A percentile compares a stretch with the other conserved stretches of the same genome.
phyloP scores from a whole-genome alignment of 1,140 invertebrate species.

The Teleopsis dalmanni region DNA sequence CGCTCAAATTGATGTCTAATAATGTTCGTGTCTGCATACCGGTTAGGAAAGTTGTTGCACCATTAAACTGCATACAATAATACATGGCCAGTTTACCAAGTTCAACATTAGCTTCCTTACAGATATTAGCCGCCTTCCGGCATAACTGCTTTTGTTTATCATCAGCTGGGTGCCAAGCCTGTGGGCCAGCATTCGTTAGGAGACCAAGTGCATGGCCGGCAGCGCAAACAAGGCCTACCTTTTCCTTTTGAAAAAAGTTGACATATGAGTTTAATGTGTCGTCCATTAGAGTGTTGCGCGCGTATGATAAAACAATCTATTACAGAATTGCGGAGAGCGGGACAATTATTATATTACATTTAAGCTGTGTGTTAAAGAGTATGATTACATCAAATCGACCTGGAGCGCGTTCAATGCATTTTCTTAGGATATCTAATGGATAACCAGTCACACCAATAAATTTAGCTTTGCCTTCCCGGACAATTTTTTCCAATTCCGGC shows the following conservation, averaged over 20 bases:
- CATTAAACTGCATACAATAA: slow-evolving; percentile 52
- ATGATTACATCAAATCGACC: slow-evolving; percentile 30
- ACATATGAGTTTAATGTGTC: slow-evolving; percentile 64
- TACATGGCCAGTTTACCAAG: slow-evolving; percentile 64
- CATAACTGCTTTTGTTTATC: slow-evolving; percentile 60
- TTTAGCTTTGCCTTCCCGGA: slow-evolving; percentile 67
- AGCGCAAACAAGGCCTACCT: slow-evolving; percentile 77
- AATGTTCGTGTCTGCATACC: slow-evolving; percentile 59
- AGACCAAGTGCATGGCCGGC: slow-evolving; percentile 74
- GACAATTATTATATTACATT: neutral
- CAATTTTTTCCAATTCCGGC: slow-evolving; percentile 66
- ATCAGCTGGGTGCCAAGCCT: slow-evolving; percentile 74
- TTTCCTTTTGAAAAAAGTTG: slow-evolving; percentile 61
- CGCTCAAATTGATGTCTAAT: slow-evolving; percentile 55
- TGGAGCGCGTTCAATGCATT: slow-evolving; percentile 55
- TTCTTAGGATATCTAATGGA: slow-evolving; percentile 65
- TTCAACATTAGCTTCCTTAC: slow-evolving; percentile 61
- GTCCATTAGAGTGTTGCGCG: slow-evolving; percentile 72
- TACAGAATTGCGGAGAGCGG: too few species aligned
- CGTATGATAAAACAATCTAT: slow-evolving; percentile 72
- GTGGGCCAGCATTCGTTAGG: slow-evolving; percentile 66
- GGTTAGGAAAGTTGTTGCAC: slow-evolving; percentile 56
- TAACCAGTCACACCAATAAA: slow-evolving; percentile 87
- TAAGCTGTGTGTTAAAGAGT: neutral
- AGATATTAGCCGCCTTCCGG: slow-evolving; percentile 52